These are phyloP conservation scores for Tetragonula clypearis DNA, from an alignment of 1,140 invertebrate genomes.

Conservation along the genomic window DNA sequence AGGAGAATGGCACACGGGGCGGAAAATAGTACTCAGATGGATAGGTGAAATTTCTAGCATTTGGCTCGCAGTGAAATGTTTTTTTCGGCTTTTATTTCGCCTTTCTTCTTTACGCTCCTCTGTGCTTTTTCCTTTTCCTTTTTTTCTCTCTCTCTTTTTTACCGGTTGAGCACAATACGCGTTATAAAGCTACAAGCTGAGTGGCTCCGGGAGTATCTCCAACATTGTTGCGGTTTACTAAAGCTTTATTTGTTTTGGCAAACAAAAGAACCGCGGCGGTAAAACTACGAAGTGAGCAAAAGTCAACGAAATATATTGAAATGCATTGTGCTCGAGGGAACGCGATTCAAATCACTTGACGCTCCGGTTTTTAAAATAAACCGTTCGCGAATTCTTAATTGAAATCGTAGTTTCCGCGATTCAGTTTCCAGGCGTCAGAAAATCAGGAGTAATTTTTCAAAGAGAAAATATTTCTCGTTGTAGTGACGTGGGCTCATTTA, in stretches of 20 bases:
- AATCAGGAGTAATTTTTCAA: neutral
- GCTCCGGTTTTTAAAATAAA: neutral
- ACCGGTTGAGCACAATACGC: slow-evolving; percentile 54
- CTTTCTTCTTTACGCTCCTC: neutral
- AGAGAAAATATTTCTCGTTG: neutral
- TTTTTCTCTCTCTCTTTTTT: slow-evolving; percentile 24
- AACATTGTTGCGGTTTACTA: slow-evolving; percentile 56
- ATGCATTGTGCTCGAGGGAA: neutral
- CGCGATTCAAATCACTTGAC: neutral
- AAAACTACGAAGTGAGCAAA: neutral
- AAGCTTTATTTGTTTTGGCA: slow-evolving; percentile 68
- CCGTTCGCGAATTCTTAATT: neutral
- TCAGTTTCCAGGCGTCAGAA: no score
- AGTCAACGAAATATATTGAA: neutral
- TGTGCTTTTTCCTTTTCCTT: slow-evolving; percentile 11
- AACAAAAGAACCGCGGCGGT: slow-evolving; percentile 61
- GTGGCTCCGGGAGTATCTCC: slow-evolving; percentile 62
- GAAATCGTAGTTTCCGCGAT: neutral
- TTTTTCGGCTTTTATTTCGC: no score
- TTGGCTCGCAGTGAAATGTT: neutral
- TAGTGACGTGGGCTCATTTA: neutral
- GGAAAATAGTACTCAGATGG: slow-evolving; percentile 11
- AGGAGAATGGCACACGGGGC: neutral
- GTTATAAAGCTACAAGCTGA: slow-evolving; percentile 56
- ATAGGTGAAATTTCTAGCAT: neutral